Conservation (phyloP, 2,113 vertebrate genomes). For the Stegostoma tigrinum region DNA sequence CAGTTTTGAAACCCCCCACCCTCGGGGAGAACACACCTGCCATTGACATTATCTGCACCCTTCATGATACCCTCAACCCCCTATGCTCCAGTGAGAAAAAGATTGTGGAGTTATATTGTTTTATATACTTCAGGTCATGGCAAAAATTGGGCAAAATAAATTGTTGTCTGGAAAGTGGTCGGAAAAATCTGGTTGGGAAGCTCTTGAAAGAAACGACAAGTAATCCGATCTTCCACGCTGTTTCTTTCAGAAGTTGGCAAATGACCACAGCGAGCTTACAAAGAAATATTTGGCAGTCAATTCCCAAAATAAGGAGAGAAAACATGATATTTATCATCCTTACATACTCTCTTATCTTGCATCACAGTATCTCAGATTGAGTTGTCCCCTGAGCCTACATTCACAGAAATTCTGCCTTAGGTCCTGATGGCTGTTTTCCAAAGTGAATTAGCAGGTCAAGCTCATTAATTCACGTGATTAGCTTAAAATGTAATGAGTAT, state of each 20-base stretch:
- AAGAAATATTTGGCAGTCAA: not conserved
- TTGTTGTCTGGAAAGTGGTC: not conserved
- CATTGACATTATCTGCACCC: no score
- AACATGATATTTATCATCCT: not conserved
- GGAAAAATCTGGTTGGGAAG: not conserved
- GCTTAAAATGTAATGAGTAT: slow-evolving; percentile 9
- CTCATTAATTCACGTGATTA: slow-evolving; percentile 18
- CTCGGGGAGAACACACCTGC: no score
- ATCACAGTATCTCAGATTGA: slow-evolving; percentile 5
- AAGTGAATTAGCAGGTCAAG: slow-evolving; percentile 18
- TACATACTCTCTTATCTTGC: not conserved
- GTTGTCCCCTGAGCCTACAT: not conserved
- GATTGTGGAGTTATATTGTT: no score
- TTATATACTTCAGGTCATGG: no score
- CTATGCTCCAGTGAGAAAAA: no score
- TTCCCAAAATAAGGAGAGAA: slow-evolving; percentile 11
- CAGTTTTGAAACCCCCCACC: no score
- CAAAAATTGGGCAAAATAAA: not conserved
- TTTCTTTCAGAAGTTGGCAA: not conserved
- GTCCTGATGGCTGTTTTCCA: not conserved
- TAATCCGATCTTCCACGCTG: not conserved
- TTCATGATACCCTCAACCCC: no score
- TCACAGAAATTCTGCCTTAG: not conserved
- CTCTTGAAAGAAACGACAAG: not conserved
- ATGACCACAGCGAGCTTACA: not conserved